phyloP scores from a whole-genome alignment of 2,113 vertebrate genomes.

The Atherinomorus stipes region DNA sequence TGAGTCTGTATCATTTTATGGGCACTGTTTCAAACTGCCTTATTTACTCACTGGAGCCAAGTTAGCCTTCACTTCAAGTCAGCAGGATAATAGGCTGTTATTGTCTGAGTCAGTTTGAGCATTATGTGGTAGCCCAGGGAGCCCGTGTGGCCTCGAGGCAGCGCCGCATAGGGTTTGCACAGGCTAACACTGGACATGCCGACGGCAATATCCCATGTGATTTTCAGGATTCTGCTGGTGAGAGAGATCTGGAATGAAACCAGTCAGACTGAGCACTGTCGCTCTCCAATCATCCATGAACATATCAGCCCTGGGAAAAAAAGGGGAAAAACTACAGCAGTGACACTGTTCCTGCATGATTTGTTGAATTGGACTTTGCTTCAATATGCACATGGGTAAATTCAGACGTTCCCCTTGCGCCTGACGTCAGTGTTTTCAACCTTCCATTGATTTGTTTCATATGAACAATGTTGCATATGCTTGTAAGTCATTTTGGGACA shows the following conservation, averaged over 20 bases:
- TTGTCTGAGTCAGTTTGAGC: slow-evolving; percentile 57
- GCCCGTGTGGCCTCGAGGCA: slow-evolving; percentile 61
- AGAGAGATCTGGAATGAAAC: slow-evolving; percentile 63
- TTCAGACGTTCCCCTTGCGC: slow-evolving; percentile 5
- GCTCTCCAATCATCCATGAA: slow-evolving; percentile 75
- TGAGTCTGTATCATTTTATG: slow-evolving; percentile 27
- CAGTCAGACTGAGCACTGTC: slow-evolving; percentile 73
- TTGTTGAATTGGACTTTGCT: slow-evolving; percentile 3
- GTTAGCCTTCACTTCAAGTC: slow-evolving; percentile 41
- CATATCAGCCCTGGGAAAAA: slow-evolving; percentile 74
- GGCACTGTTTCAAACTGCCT: slow-evolving; percentile 20
- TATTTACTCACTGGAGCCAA: slow-evolving; percentile 35
- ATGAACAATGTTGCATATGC: not conserved
- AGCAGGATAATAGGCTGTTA: slow-evolving; percentile 54
- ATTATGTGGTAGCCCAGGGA: slow-evolving; percentile 44
- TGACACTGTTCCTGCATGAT: slow-evolving; percentile 43
- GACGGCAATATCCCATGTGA: slow-evolving; percentile 60
- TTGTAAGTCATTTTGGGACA: not conserved
- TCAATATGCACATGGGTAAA: slow-evolving; percentile 20
- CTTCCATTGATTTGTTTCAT: not conserved
- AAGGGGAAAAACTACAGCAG: slow-evolving; percentile 25
- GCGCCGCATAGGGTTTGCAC: slow-evolving; percentile 50
- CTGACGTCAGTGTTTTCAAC: slow-evolving; percentile 5
- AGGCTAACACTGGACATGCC: slow-evolving; percentile 61
- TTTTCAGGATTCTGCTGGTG: slow-evolving; percentile 59